Conservation (phyloP, 2,113 vertebrate genomes). For the Apodemus speciosus region DNA sequence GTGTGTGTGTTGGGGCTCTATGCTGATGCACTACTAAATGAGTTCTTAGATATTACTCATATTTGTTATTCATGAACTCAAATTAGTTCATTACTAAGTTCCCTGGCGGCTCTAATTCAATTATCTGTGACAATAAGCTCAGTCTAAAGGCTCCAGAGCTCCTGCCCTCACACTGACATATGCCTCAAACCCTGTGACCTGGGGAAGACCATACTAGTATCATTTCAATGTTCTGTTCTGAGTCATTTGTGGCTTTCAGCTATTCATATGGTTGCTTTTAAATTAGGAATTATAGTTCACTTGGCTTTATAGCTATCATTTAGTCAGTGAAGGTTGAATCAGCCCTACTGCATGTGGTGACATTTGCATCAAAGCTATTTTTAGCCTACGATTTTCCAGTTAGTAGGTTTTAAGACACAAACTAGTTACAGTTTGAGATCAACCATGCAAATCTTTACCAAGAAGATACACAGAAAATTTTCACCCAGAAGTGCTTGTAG, state of each 20-base stretch:
- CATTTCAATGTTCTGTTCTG: background rate
- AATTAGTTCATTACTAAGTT: conserved; percentile 53
- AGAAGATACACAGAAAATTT: conserved; percentile 22
- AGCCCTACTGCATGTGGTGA: background rate
- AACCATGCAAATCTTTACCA: conserved; percentile 40
- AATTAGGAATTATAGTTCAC: conserved; percentile 61
- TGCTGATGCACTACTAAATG: conserved; percentile 43
- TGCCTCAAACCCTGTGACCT: conserved; percentile 25
- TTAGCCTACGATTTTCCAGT: conserved; percentile 60
- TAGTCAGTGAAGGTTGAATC: conserved; percentile 37
- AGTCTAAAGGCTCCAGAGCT: background rate
- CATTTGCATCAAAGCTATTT: conserved; percentile 63
- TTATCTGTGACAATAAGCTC: conserved; percentile 61
- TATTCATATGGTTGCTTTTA: conserved; percentile 43
- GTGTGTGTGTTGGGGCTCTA: background rate
- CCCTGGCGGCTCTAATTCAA: conserved; percentile 49
- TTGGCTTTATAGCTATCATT: conserved; percentile 47
- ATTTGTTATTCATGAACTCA: conserved; percentile 63
- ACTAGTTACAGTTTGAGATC: conserved; percentile 31
- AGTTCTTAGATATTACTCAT: conserved; percentile 65
- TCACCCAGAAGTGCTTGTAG: background rate
- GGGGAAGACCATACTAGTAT: background rate
- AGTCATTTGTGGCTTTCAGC: conserved; percentile 33
- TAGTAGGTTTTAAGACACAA: conserved; percentile 60
- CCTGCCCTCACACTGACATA: background rate